These are phyloP conservation scores for Chitala chitala DNA, from an alignment of 2,113 vertebrate species.

Conservation along the genomic window DNA sequence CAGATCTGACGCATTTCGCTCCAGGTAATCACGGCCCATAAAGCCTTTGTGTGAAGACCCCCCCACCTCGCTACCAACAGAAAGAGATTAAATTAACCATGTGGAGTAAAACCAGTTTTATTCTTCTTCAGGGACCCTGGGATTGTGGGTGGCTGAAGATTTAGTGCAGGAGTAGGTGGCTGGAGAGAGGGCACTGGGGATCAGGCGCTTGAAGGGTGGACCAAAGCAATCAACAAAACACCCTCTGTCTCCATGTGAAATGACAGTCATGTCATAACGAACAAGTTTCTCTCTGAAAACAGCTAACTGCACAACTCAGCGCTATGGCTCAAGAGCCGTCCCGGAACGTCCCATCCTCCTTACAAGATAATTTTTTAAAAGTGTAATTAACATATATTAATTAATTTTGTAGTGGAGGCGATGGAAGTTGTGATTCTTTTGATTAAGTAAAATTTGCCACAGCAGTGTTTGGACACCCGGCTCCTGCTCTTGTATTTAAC, in stretches of 20 bases:
- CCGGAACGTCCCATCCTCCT: conserved; percentile 16
- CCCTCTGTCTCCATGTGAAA: conserved; percentile 28
- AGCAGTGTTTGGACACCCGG: too few relatives aligned
- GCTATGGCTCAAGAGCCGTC: neutral
- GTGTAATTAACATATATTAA: too few relatives aligned
- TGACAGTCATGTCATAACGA: conserved; percentile 33
- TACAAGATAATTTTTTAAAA: too few relatives aligned
- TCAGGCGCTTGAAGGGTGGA: too few relatives aligned
- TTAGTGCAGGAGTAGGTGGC: neutral
- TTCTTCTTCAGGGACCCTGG: conserved; percentile 9
- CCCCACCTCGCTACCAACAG: too few relatives aligned
- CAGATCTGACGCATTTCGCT: conserved; percentile 62
- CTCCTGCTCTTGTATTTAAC: too few relatives aligned
- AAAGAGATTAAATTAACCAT: conserved; percentile 61
- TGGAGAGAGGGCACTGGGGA: too few relatives aligned
- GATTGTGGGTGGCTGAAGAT: neutral
- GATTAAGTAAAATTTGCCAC: too few relatives aligned
- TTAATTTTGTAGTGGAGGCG: too few relatives aligned
- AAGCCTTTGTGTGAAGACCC: conserved; percentile 62
- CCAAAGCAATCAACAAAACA: neutral
- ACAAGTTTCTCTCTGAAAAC: neutral
- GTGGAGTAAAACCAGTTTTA: conserved; percentile 44
- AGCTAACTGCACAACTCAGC: too few relatives aligned
- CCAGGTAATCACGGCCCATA: conserved; percentile 60
- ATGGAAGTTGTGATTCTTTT: too few relatives aligned